Evolutionary conservation across 1,140 invertebrate species (phyloP).

Genomic region (Tetramorium parvispinum): DNA sequence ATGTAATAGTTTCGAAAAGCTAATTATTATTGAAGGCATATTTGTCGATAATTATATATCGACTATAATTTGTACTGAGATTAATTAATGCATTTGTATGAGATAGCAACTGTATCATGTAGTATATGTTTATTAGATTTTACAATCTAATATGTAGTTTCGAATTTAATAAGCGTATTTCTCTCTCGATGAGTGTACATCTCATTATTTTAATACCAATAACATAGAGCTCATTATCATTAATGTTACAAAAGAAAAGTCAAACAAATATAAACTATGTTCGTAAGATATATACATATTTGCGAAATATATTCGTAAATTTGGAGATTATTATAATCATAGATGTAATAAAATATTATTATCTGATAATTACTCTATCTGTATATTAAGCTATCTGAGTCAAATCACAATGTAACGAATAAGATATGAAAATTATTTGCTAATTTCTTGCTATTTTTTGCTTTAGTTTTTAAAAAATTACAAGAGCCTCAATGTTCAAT

Average conservation of each 20-base stretch:
- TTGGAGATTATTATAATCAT: too few relatives aligned
- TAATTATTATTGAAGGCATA: conserved; percentile 62
- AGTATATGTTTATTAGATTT: conserved; percentile 20
- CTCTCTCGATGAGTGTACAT: neutral
- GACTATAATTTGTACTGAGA: conserved; percentile 43
- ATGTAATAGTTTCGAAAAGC: conserved; percentile 54
- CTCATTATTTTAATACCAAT: conserved; percentile 22
- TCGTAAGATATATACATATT: neutral
- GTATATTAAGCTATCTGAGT: too few relatives aligned
- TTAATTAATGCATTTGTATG: conserved; percentile 42
- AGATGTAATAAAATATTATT: too few relatives aligned
- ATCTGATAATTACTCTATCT: too few relatives aligned
- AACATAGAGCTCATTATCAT: neutral
- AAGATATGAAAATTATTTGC: too few relatives aligned
- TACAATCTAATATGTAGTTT: conserved; percentile 33
- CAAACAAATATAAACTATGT: neutral
- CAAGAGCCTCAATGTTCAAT: too few relatives aligned
- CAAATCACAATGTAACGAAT: too few relatives aligned
- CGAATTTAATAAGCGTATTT: neutral
- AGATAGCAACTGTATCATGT: conserved; percentile 33
- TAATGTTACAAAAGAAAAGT: neutral
- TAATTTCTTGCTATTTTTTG: too few relatives aligned
- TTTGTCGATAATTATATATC: conserved; percentile 63
- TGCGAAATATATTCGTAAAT: too few relatives aligned
- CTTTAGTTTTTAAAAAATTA: too few relatives aligned